A percentile compares a stretch with the other conserved stretches of the same genome.
These are phyloP conservation scores for Drosophila mojavensis DNA, from an alignment of 1,140 invertebrate species.

Conservation along the genomic window DNA sequence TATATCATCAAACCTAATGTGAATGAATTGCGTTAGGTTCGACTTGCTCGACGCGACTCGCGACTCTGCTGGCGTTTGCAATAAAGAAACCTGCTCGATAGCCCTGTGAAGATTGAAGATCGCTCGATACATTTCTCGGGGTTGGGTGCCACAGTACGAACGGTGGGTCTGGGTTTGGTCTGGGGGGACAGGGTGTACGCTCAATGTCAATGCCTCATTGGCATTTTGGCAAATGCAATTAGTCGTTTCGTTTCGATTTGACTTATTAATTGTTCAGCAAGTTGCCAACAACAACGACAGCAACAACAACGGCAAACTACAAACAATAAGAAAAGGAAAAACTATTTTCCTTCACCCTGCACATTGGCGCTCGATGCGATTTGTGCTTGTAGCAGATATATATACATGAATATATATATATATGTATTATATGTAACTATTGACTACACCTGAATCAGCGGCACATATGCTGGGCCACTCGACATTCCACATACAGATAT, in stretches of 20 bases:
- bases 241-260: slow-evolving; percentile 50
- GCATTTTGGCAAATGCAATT: slow-evolving; percentile 75
- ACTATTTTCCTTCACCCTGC: slow-evolving; percentile 30
- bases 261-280: slow-evolving; percentile 67
- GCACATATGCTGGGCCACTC: slow-evolving; percentile 31
- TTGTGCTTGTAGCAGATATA: slow-evolving; percentile 21
- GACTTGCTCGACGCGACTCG: slow-evolving; percentile 70
- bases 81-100: slow-evolving; percentile 68
- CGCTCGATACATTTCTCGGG: slow-evolving; percentile 4
- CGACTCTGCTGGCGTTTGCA: slow-evolving; percentile 58
- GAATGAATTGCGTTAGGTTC: slow-evolving; percentile 75
- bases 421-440: slow-evolving; percentile 17
- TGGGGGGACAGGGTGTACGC: slow-evolving; percentile 16
- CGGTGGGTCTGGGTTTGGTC: not conserved
- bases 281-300: slow-evolving; percentile 38
- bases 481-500: slow-evolving; percentile 17
- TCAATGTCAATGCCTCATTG: slow-evolving; percentile 82
- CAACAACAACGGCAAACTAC: slow-evolving; percentile 17
- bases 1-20: slow-evolving; percentile 12
- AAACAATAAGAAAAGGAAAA: slow-evolving; percentile 29
- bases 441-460: slow-evolving; percentile 30
- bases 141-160: not conserved
- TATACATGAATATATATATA: too few relatives aligned
- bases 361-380: slow-evolving; percentile 34
- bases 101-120: slow-evolving; percentile 31